A percentile compares a stretch with the other conserved stretches of the same genome.
phyloP scores from a whole-genome alignment of 2,113 vertebrate genomes.

The Pyrgilauda ruficollis region DNA sequence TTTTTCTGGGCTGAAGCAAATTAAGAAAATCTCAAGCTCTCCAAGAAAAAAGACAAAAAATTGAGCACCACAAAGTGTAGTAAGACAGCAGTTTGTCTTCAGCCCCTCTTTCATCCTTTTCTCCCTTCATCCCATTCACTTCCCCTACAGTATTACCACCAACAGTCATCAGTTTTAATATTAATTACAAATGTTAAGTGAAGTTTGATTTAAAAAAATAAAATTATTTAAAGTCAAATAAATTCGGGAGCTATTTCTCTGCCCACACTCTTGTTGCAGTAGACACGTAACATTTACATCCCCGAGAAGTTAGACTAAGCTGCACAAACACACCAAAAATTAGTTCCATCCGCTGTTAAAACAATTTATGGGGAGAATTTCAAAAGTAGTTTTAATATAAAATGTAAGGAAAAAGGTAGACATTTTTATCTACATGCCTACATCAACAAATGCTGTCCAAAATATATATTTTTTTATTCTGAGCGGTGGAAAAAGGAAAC shows the following conservation, averaged over 20 bases:
- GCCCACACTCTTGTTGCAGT: not conserved
- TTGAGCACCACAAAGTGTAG: not conserved
- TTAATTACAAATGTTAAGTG: not conserved
- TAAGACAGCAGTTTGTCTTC: not conserved
- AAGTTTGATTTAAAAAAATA: not conserved
- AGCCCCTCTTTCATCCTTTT: not conserved
- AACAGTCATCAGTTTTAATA: not conserved
- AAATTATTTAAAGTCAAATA: not conserved
- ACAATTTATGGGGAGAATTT: not conserved
- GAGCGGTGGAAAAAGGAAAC: not conserved
- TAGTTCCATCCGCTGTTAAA: not conserved
- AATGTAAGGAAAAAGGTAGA: fast-evolving
- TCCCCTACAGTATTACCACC: not conserved
- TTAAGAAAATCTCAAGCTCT: not conserved
- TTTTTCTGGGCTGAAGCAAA: not conserved
- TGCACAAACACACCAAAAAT: not conserved
- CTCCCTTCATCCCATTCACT: not conserved
- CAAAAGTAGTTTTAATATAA: not conserved
- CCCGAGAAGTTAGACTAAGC: not conserved
- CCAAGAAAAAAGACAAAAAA: not conserved
- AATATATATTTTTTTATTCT: not conserved
- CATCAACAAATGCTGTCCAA: not conserved
- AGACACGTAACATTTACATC: not conserved
- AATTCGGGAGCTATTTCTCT: not conserved
- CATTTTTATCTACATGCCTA: not conserved